Base-by-base conservation (phyloP, 2,797 vertebrate genomes). In the Nyctibius grandis region DNA sequence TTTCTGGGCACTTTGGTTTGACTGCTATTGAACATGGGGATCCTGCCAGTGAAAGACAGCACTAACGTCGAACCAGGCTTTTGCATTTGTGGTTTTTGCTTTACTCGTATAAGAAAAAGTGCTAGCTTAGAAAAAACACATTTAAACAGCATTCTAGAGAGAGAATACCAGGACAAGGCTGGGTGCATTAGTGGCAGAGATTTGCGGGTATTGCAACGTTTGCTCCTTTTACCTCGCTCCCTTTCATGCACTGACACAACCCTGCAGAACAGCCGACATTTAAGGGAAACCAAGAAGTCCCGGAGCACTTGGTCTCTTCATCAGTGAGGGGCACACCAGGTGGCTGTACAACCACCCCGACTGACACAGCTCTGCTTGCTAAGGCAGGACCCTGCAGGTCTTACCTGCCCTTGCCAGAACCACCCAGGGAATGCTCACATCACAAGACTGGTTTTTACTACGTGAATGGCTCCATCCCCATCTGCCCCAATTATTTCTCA, bases 181-280 rank as follows among this genome's bases (percentile, higher is more conserved):
- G 74, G 86, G 56, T 40, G 68, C 84, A 87, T 93, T 87, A 95
- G 93, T 11, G 96, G 90, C 72, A 91, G 96, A 96, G 94, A 95
- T 95, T 47, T 68, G 88, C 9, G 15, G 94, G 90, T 72, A 88
- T 85, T 93, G 92, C 16, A 18, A 56, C 8, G 2, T 68, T 82
- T 77, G 81, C 53, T 83, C 33, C 69, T 51, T 20, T 5, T 5
- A 23, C 54, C 17, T 63, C 8, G 5, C 34, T 94, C 50, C 61
- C 42, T 70, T 34, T 26, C 47, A 7, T 9, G 51, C 50, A n/a
- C 31, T 76, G 69, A 34, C 72, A 69, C 15, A 16, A 25, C 4
- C 31, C 22, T 0, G 0, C 3, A 22, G 38, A 87, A 61, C 16
- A 44, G 42, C 0, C 6, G 10, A 25, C 23, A 18, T 44, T 33